Conservation (phyloP, 1,140 invertebrate species). For the Euglossa dilemma region DNA sequence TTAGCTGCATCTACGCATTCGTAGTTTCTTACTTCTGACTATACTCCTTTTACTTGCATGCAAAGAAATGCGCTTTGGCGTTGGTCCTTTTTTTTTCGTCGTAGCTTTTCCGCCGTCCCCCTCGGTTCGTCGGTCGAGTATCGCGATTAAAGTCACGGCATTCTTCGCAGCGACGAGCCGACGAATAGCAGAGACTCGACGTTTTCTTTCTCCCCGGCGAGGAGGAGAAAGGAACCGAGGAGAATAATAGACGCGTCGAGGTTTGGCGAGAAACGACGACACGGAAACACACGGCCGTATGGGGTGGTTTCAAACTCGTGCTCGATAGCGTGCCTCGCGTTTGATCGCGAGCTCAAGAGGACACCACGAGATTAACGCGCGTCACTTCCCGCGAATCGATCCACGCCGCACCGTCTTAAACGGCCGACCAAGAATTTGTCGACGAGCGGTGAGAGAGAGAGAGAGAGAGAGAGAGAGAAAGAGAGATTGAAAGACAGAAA, state of each 20-base stretch:
- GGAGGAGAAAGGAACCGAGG: too few relatives aligned
- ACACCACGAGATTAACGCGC: background rate
- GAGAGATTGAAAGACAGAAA: too few relatives aligned
- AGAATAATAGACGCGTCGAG: too few relatives aligned
- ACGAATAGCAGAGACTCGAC: too few relatives aligned
- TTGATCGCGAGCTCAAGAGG: background rate
- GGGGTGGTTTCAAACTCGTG: conserved; percentile 6
- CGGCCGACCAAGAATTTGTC: background rate
- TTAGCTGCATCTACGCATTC: conserved; percentile 1
- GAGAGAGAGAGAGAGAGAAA: background rate
- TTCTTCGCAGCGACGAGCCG: background rate
- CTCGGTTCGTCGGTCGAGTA: background rate
- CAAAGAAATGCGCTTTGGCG: background rate
- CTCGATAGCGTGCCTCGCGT: background rate
- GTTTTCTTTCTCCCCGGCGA: too few relatives aligned
- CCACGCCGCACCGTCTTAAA: background rate
- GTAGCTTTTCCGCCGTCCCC: background rate
- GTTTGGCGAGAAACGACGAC: background rate
- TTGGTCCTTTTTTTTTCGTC: background rate
- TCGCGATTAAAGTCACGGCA: background rate
- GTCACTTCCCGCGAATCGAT: background rate
- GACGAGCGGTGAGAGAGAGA: background rate
- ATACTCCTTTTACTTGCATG: background rate
- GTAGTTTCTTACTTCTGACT: background rate
- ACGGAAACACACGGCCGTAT: background rate